Evolutionary conservation across 2,797 vertebrate species (phyloP), one percentile per base, ranked within the genome.

Genomic region (Diplodus sargus): DNA sequence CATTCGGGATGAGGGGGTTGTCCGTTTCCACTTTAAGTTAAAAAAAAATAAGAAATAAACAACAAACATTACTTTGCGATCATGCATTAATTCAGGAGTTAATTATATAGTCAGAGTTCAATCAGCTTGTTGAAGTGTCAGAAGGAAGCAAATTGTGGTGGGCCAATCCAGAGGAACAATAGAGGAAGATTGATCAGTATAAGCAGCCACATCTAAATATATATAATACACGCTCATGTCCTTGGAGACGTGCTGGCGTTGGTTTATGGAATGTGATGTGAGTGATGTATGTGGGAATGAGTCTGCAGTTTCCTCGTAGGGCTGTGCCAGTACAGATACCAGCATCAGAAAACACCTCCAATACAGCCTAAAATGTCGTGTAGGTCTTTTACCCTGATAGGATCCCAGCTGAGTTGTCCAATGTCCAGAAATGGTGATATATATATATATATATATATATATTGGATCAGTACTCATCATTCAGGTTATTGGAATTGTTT

Each of bases 101-200:
- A 83, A 81, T 74, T 17, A 66, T 58, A 59, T 20, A 59, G 61
- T 84, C 57, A 61, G 43, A 76, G 70, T 84, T 84, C 57, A 83
- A 53, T 56, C 58, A 34, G 39, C 56, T 71, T 63, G 57, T 80
- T 76, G 74, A 70, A 76, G 69, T 76, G 57, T 39, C 15, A 74
- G 66, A 20, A 48, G 30, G 59, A 78, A 58, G 43, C 54, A 74
- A 79, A 68, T 79, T 56, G 49, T 4, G 42, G 34, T 58, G 23
- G 78, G 84, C 77, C 74, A 70, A 52, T 59, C 78, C 39, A 18
- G 53, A 63, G 59, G 28, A 74, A 76, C 34, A 3, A 47, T 63
- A 34, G 51, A 81, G 42, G 39, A 69, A 59, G 64, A 77, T 48
- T 51, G 62, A 72, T 67, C 47, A 69, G 65, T 68, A 51, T 74